phyloP scores from a whole-genome alignment of 2,888 invertebrate genomes.

The Cryptophagus acutangulus region DNA sequence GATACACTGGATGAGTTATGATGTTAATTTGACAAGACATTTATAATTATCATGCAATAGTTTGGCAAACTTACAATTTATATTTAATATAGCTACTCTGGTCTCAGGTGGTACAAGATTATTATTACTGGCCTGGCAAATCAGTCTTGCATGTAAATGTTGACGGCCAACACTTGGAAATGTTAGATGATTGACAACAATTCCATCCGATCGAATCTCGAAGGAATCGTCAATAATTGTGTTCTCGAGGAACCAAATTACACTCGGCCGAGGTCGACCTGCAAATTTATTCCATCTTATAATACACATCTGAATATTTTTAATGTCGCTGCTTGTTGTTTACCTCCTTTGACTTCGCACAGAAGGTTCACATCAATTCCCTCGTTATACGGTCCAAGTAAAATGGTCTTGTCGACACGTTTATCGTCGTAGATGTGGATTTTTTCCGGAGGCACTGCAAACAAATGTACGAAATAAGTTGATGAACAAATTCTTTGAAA shows the following conservation, averaged over 20 bases:
- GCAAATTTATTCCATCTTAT: conserved; percentile 19
- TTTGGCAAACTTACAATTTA: conserved; percentile 69
- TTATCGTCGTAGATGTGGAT: conserved; percentile 79
- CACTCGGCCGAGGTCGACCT: conserved; percentile 73
- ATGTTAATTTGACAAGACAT: no score
- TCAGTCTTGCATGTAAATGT: conserved; percentile 75
- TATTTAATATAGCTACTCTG: conserved; percentile 74
- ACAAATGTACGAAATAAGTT: no score
- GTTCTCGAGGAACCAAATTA: conserved; percentile 83
- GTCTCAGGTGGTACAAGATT: conserved; percentile 74
- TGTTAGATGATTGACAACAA: conserved; percentile 73
- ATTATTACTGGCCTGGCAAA: conserved; percentile 85
- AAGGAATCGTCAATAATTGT: conserved; percentile 78
- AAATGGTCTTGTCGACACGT: conserved; percentile 67
- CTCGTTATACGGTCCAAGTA: conserved; percentile 81
- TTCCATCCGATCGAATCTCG: conserved; percentile 63
- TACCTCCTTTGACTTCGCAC: conserved; percentile 81
- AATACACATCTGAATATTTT: no score
- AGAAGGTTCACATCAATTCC: conserved; percentile 75
- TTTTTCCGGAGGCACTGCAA: conserved; percentile 75
- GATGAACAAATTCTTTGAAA: no score
- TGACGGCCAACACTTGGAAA: conserved; percentile 77
- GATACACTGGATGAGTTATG: no score
- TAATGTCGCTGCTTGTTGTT: conserved; percentile 39
- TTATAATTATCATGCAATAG: neutral